Base-by-base conservation (phyloP, 2,113 vertebrate genomes). In the Carollia perspicillata region DNA sequence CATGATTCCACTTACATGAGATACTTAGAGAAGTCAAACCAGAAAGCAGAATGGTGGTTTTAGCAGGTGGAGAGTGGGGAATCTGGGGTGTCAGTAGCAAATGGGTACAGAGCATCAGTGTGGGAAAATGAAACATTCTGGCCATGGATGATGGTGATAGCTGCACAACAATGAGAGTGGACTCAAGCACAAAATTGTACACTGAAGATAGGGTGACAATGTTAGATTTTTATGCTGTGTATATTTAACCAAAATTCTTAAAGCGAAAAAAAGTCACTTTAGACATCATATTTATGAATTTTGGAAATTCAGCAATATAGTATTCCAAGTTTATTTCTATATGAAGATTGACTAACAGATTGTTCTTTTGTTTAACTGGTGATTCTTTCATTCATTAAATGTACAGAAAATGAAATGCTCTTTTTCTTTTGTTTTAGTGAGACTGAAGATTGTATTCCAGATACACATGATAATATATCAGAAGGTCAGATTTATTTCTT, bases 371-470 rank as follows among this genome's bases (percentile, higher is more conserved):
- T 44, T 80, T 93, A 87, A 75, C 33, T 6, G 80, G 8, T 94
- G 79, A 42, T 51, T 89, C 84, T 33, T 92, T 90, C 35, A 63
- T 86, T 84, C 51, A 14, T 47, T 75, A 65, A 93, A 51, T 60
- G 28, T 1, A 75, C 17, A 72, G 4, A 87, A 94, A 92, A 44
- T 75, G 2, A 87, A 71, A 86, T 58, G 0, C 74, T 77, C 20
- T 65, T 83, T 96, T 84, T 81, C 14, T 87, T 97, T 93, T 74
- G 4, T 95, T 95, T 95, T 77, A 96, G 95, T 53, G 95, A 97
- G 2, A 13, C 40, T 42, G 84, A 90, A 90, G 93, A 86, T 18
- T 26, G 26, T 40, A 37, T 16, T 14, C 2, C 60, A 44, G 74
- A 83, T 28, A 10, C 65, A 49, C 37, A 7, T 23, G 18, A 23